Percentiles rank a stretch among this genome's conserved stretches.
Conservation (phyloP, 1,140 invertebrate genomes). For the Papilio helenus region DNA sequence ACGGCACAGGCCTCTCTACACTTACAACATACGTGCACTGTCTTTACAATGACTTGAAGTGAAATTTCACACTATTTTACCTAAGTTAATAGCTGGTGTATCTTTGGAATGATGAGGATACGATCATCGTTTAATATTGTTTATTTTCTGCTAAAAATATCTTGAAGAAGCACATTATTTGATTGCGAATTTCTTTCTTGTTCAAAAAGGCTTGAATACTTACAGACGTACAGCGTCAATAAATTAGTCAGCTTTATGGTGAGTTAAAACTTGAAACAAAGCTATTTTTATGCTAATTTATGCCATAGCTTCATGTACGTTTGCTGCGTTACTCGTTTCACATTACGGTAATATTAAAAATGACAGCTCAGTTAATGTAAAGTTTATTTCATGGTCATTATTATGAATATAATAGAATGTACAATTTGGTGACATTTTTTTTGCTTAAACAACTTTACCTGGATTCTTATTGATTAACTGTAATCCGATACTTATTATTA, state of each 20-base stretch:
- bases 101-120: no score
- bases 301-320: conserved; percentile 6
- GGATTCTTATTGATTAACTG: no score
- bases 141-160: no score
- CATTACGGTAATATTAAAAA: conserved; percentile 36
- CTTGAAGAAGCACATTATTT: no score
- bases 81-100: no score
- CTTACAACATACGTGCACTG: background rate
- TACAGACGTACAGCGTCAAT: background rate
- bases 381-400: conserved; percentile 7
- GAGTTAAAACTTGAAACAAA: background rate
- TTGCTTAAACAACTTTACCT: no score
- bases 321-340: background rate
- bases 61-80: background rate
- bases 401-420: background rate
- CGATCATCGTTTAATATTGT: no score
- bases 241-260: conserved; percentile 10
- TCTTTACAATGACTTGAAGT: background rate
- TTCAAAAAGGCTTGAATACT: no score
- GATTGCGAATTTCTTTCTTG: no score
- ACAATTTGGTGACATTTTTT: background rate
- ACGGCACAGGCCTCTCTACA: background rate
- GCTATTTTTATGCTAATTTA: background rate
- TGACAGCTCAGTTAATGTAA: conserved; percentile 27
- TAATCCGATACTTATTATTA: no score